These are phyloP conservation scores for Diadema setosum DNA, from an alignment of 35 echinoderm and acorn worm species.

Conservation along the genomic window DNA sequence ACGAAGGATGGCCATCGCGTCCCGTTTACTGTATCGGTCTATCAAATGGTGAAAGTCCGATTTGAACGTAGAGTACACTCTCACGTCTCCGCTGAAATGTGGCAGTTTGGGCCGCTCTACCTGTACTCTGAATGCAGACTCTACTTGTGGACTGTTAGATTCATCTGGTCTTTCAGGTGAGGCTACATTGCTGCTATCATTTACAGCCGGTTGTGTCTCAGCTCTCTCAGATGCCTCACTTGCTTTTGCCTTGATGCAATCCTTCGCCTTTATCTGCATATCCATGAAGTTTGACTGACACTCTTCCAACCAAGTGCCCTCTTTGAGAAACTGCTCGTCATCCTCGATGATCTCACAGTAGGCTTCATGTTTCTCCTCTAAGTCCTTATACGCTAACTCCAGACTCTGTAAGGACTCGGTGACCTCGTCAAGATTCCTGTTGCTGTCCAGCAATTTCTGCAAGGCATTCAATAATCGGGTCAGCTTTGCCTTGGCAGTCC, in stretches of 20 bases:
- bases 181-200: neutral
- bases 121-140: neutral
- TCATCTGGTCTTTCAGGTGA: neutral
- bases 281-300: neutral
- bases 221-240: neutral
- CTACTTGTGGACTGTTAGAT: neutral
- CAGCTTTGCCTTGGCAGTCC: constrained; percentile 21
- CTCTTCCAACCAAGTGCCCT: constrained; percentile 4
- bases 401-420: neutral
- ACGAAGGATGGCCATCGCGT: constrained; percentile 11
- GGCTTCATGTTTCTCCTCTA: neutral
- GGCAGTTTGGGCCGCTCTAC: constrained; percentile 68
- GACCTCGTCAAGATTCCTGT: neutral
- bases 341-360: neutral
- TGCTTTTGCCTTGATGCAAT: neutral
- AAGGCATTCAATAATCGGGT: neutral
- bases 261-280: neutral
- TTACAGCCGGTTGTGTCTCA: neutral
- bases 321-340: constrained; percentile 6
- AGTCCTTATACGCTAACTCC: neutral
- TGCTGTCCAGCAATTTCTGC: neutral
- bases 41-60: constrained; percentile 54
- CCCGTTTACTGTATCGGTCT: constrained; percentile 5
- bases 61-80: constrained; percentile 44
- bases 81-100: constrained; percentile 45